A percentile compares a stretch with the other conserved stretches of the same genome.
Conservation (phyloP, 2,797 vertebrate species). For the Malurus splendens region DNA sequence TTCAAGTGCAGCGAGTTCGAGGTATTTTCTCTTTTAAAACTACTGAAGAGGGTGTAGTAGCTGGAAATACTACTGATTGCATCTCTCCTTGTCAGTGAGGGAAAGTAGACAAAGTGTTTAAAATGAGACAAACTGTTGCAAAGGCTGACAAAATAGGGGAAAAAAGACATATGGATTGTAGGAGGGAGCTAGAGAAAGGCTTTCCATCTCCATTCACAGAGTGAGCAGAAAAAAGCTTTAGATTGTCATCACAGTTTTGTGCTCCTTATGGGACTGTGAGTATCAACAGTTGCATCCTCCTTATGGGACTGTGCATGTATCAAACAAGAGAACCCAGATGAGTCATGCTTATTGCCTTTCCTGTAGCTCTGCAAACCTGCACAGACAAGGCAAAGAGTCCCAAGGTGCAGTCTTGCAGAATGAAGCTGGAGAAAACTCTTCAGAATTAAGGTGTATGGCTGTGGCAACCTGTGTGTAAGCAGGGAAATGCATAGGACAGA, state of each 20-base stretch:
- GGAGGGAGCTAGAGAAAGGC: neutral
- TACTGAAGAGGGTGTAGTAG: neutral
- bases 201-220: neutral
- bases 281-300: neutral
- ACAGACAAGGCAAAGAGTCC: neutral
- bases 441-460: neutral
- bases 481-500: neutral
- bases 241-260: neutral
- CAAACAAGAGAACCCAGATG: neutral
- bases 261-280: neutral
- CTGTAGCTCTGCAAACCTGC: neutral
- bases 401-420: neutral
- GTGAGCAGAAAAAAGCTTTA: neutral
- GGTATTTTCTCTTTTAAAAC: slow-evolving; percentile 26
- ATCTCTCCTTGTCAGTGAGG: neutral
- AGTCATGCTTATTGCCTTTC: neutral
- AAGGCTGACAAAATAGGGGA: neutral
- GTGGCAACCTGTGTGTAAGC: neutral
- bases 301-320: neutral
- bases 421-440: neutral
- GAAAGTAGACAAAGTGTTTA: neutral
- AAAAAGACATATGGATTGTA: neutral
- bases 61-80: neutral
- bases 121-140: neutral
- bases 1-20: slow-evolving; percentile 59